Conservation (phyloP, 2,888 invertebrate species). For the Catocala fraxini region DNA sequence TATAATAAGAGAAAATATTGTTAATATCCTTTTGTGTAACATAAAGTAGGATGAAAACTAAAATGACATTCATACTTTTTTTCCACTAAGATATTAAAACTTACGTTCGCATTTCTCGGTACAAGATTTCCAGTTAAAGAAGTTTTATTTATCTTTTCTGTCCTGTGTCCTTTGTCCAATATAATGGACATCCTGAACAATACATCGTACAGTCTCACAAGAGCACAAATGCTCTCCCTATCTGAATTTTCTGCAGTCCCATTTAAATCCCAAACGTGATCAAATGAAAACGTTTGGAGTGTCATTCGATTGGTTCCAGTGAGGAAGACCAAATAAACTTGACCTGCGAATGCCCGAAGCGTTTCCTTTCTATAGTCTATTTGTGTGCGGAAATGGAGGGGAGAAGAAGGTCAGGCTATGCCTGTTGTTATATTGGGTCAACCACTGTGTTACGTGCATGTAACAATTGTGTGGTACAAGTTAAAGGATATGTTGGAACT, state of each 20-base stretch:
- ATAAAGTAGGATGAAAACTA: no score
- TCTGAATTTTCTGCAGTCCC: slow-evolving; percentile 46
- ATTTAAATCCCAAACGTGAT: slow-evolving; percentile 59
- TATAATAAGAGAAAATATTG: no score
- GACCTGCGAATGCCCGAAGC: slow-evolving; percentile 43
- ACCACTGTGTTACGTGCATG: slow-evolving; percentile 54
- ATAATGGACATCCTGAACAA: no score
- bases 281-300: slow-evolving; percentile 59
- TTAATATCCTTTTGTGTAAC: no score
- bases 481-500: slow-evolving; percentile 21
- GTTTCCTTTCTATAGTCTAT: slow-evolving; percentile 41
- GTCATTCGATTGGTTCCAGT: slow-evolving; percentile 55
- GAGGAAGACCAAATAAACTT: slow-evolving; percentile 48
- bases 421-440: slow-evolving; percentile 58
- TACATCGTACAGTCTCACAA: neutral
- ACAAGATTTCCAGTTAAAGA: no score
- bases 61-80: no score
- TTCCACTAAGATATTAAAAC: no score
- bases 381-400: slow-evolving; percentile 41
- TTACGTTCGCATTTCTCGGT: no score
- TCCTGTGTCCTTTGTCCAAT: no score
- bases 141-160: no score
- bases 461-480: slow-evolving; percentile 47
- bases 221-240: slow-evolving; percentile 32
- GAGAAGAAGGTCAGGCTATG: slow-evolving; percentile 47